phyloP scores from a whole-genome alignment of 2,113 vertebrate genomes.

The Phaethornis superciliosus region DNA sequence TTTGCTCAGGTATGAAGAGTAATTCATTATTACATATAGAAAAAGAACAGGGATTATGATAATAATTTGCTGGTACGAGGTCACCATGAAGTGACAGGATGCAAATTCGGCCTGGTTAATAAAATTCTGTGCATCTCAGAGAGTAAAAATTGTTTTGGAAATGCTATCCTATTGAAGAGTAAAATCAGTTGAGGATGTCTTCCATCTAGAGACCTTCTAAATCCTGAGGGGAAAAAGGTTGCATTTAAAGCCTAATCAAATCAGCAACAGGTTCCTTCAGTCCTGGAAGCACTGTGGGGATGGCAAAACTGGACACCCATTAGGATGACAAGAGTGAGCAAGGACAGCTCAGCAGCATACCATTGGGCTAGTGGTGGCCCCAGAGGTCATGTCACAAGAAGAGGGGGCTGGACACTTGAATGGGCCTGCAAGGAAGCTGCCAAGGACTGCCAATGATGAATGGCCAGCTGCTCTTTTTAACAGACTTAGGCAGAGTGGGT shows the following conservation, averaged over 20 bases:
- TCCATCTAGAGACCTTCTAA: neutral
- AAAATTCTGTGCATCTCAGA: neutral
- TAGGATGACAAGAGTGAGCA: fast-evolving
- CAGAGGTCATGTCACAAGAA: fast-evolving
- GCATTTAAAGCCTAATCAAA: neutral
- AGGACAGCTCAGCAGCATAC: neutral
- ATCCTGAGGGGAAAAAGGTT: fast-evolving
- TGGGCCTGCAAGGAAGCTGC: neutral
- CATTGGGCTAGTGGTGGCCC: neutral
- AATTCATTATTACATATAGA: neutral
- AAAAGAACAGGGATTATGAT: neutral
- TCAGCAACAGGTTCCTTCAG: neutral
- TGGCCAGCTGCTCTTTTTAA: neutral
- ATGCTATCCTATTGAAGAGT: neutral
- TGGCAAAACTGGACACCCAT: neutral
- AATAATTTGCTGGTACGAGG: neutral
- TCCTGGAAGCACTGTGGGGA: neutral
- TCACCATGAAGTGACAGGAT: neutral
- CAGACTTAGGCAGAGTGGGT: fast-evolving
- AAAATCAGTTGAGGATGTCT: neutral
- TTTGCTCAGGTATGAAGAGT: neutral
- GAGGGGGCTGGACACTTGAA: neutral
- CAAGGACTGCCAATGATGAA: neutral
- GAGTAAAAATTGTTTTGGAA: neutral
- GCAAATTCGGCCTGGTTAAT: neutral